A percentile compares a stretch with the other conserved stretches of the same genome.
These are phyloP conservation scores for Chrysemys picta DNA, from an alignment of 2,113 vertebrate genomes.

Conservation along the genomic window DNA sequence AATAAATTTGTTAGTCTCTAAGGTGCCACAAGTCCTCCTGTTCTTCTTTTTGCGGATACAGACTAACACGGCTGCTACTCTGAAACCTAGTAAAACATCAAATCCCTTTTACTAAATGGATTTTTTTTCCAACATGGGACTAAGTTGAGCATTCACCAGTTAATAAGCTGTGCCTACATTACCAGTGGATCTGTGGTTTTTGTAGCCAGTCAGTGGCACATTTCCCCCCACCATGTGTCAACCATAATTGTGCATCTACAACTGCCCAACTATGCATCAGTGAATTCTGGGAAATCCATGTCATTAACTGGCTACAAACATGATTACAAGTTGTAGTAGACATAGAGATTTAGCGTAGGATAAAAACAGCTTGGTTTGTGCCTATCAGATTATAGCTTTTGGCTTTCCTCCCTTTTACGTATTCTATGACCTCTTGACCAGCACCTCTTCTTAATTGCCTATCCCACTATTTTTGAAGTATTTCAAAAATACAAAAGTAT, in stretches of 20 bases:
- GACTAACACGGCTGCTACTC: too few species aligned
- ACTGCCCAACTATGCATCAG: neutral
- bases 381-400: neutral
- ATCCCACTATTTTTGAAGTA: neutral
- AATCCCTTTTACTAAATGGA: neutral
- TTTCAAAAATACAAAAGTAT: too few species aligned
- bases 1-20: too few species aligned
- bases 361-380: constrained; percentile 1
- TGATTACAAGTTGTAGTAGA: neutral
- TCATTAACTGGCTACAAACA: neutral
- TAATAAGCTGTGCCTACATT: neutral
- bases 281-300: neutral
- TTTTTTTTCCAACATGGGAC: neutral
- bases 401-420: neutral
- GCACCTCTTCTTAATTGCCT: neutral
- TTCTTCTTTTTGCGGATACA: too few species aligned
- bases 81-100: neutral
- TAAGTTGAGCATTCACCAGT: neutral
- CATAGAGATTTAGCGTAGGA: constrained; percentile 10
- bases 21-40: too few species aligned
- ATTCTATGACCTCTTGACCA: neutral
- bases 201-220: neutral
- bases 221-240: neutral
- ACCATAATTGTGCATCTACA: neutral
- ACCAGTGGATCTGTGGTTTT: neutral